A percentile compares a stretch with the other conserved stretches of the same genome.
Evolutionary conservation across 2,888 invertebrate species (phyloP).

Genomic region (Sthenelais limicola): DNA sequence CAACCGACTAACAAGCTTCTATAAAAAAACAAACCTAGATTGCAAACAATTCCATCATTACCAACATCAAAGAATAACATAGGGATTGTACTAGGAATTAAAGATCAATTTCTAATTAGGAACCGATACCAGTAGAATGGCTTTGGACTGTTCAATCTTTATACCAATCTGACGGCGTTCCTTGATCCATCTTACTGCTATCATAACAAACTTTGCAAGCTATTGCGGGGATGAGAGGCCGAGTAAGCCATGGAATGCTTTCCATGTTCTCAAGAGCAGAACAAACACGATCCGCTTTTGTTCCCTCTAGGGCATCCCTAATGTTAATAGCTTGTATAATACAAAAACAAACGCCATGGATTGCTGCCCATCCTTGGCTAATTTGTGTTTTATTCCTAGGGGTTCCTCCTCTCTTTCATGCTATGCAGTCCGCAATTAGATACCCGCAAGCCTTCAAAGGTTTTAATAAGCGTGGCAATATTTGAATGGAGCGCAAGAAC

Average conservation of each 20-base stretch:
- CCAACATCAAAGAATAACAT: too few relatives aligned
- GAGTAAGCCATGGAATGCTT: conserved; percentile 25
- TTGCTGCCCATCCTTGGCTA: conserved; percentile 29
- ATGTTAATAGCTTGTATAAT: conserved; percentile 38
- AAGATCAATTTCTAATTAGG: too few relatives aligned
- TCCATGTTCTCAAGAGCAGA: conserved; percentile 27
- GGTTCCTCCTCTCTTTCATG: conserved; percentile 33
- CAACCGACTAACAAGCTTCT: too few relatives aligned
- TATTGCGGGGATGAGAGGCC: too few relatives aligned
- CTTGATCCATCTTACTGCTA: too few relatives aligned
- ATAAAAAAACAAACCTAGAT: too few relatives aligned
- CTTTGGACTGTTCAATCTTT: too few relatives aligned
- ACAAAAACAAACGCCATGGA: conserved; percentile 31
- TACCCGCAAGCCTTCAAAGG: conserved; percentile 13
- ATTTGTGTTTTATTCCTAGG: conserved; percentile 35
- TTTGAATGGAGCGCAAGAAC: conserved; percentile 33
- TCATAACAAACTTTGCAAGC: too few relatives aligned
- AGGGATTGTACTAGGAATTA: too few relatives aligned
- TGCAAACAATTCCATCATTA: too few relatives aligned
- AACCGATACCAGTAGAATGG: too few relatives aligned
- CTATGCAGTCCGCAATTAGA: conserved; percentile 28
- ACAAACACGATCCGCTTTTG: conserved; percentile 26
- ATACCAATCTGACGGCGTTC: too few relatives aligned
- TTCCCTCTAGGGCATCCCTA: conserved; percentile 3
- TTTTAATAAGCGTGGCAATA: conserved; percentile 32